phyloP scores from a whole-genome alignment of 2,888 invertebrate genomes.

The Apamea crenata region DNA sequence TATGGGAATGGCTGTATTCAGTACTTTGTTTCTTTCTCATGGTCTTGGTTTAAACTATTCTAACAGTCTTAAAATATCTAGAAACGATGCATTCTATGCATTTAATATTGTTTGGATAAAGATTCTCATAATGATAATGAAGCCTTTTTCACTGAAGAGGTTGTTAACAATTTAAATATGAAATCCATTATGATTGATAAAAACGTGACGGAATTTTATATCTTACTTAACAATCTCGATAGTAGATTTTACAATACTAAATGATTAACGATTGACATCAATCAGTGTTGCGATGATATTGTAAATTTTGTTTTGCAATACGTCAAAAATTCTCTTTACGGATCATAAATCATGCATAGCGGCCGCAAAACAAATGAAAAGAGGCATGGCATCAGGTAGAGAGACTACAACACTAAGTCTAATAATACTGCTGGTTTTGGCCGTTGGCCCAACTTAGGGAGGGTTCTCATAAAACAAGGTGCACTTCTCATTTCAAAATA shows the following conservation, averaged over 20 bases:
- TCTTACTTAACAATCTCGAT: constrained; percentile 47
- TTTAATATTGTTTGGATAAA: neutral
- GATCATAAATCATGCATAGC: constrained; percentile 67
- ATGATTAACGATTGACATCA: constrained; percentile 36
- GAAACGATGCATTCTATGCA: too few relatives aligned
- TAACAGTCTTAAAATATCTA: neutral
- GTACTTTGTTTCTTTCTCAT: constrained; percentile 25
- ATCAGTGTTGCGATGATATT: constrained; percentile 26
- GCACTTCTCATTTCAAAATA: constrained; percentile 66
- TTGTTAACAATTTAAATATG: constrained; percentile 1
- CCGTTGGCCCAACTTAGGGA: constrained; percentile 81
- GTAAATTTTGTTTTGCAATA: constrained; percentile 43
- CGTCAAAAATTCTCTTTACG: constrained; percentile 50
- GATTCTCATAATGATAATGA: neutral
- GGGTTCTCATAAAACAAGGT: constrained; percentile 71
- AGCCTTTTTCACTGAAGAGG: neutral
- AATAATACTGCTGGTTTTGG: constrained; percentile 87
- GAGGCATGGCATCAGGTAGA: constrained; percentile 80
- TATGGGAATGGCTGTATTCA: constrained; percentile 15
- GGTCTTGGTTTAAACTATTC: neutral
- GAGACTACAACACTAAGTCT: constrained; percentile 83
- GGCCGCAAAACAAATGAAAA: constrained; percentile 69
- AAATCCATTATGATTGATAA: constrained; percentile 42
- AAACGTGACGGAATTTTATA: constrained; percentile 50
- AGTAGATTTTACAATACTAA: constrained; percentile 37